phyloP scores from a whole-genome alignment of 2,797 vertebrate genomes.

The Diglossa cyanea region DNA sequence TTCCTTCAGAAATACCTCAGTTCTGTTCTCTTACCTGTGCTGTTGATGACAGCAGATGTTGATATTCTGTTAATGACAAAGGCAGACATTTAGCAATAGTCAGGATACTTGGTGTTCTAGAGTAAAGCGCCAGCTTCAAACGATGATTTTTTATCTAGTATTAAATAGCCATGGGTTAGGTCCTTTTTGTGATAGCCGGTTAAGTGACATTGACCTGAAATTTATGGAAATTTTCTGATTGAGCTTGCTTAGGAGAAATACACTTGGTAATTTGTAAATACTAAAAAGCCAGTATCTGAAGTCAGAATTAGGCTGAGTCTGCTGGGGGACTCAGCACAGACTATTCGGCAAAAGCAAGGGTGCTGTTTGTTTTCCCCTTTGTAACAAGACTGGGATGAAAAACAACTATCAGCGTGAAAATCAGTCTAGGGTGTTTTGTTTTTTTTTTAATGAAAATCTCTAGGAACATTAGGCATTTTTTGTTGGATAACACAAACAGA shows the following conservation, averaged over 20 bases:
- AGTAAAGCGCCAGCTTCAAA: background rate
- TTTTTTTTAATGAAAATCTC: background rate
- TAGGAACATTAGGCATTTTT: background rate
- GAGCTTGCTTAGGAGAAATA: conserved; percentile 6
- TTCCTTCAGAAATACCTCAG: background rate
- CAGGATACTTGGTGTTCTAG: background rate
- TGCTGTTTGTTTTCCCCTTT: background rate
- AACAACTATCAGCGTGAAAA: background rate
- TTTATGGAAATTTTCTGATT: background rate
- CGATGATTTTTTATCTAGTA: background rate
- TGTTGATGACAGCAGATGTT: background rate
- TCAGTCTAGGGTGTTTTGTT: background rate
- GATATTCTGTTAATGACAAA: background rate
- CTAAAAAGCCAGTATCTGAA: background rate
- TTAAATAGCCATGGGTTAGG: background rate
- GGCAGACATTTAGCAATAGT: background rate
- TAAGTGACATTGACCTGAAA: conserved; percentile 7
- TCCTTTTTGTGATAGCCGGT: background rate
- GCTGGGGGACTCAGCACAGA: background rate
- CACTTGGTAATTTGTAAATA: background rate
- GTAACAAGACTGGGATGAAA: background rate
- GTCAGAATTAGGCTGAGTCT: background rate
- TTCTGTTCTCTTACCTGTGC: background rate
- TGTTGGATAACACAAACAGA: background rate
- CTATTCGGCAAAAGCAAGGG: background rate